phyloP scores from a whole-genome alignment of 1,140 invertebrate genomes.

The Oryctes rhinoceros region DNA sequence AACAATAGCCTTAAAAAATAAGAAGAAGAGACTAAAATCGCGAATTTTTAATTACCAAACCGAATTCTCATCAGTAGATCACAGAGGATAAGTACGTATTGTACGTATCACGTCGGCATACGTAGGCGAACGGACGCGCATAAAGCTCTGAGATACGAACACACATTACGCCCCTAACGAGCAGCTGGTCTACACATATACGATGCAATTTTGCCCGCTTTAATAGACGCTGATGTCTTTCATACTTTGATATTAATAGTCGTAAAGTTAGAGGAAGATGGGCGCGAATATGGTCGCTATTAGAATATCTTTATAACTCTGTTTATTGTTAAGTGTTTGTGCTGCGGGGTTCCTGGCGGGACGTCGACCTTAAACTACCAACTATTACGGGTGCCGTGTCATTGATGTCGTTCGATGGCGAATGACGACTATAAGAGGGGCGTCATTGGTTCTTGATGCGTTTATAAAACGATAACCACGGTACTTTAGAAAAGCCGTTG shows the following conservation, averaged over 20 bases:
- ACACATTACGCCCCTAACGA: conserved; percentile 27
- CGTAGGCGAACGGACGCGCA: neutral
- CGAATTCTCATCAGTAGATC: neutral
- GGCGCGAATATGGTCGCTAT: conserved; percentile 16
- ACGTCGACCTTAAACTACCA: neutral
- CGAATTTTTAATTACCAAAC: too few relatives aligned
- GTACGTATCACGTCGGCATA: neutral
- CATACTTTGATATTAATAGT: conserved; percentile 37
- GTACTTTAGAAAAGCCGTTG: too few relatives aligned
- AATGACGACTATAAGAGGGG: neutral
- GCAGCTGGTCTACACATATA: conserved; percentile 26
- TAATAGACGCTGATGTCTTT: conserved; percentile 32
- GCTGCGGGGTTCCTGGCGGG: neutral
- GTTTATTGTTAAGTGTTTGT: conserved; percentile 32
- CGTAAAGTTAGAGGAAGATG: conserved; percentile 26
- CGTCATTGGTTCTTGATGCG: neutral
- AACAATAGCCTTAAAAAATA: too few relatives aligned
- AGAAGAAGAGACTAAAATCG: too few relatives aligned
- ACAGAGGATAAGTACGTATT: neutral
- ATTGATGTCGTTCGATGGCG: neutral
- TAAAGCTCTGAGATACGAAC: conserved; percentile 22
- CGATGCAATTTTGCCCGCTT: conserved; percentile 26
- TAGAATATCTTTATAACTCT: conserved; percentile 38
- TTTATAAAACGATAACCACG: neutral
- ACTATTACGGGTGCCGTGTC: neutral